These are phyloP conservation scores for Netelia virgata DNA, from an alignment of 2,888 invertebrate genomes.

Conservation along the genomic window DNA sequence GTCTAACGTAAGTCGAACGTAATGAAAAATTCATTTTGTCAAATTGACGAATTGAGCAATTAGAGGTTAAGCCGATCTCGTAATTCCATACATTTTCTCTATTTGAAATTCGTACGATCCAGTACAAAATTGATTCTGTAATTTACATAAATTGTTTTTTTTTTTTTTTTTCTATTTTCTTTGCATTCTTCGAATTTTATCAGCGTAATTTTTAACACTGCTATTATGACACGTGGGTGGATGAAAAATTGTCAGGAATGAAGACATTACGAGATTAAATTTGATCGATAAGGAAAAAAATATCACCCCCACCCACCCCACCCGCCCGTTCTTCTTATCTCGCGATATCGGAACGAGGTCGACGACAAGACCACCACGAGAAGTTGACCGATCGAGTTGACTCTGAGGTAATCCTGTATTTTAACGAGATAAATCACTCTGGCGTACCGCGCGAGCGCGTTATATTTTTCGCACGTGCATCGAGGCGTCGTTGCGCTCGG, in stretches of 20 bases:
- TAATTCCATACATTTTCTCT: too few relatives aligned
- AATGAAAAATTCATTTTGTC: background rate
- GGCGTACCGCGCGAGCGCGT: conserved; percentile 12
- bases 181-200: background rate
- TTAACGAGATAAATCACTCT: conserved; percentile 52
- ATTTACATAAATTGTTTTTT: background rate
- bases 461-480: conserved; percentile 57
- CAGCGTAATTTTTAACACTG: background rate
- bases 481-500: conserved; percentile 38
- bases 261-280: background rate
- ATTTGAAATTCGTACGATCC: too few relatives aligned
- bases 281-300: background rate
- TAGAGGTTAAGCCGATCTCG: too few relatives aligned
- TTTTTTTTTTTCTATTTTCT: background rate
- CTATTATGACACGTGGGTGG: background rate
- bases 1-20: background rate
- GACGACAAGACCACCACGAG: background rate
- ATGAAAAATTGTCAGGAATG: background rate
- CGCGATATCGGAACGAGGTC: conserved; percentile 2
- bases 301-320: too few relatives aligned
- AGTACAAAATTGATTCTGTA: too few relatives aligned
- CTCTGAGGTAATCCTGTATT: conserved; percentile 49
- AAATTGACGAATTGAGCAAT: too few relatives aligned
- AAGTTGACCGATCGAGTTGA: background rate
- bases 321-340: background rate